phyloP scores from a whole-genome alignment of 2,113 vertebrate genomes.

The Setophaga petechia region DNA sequence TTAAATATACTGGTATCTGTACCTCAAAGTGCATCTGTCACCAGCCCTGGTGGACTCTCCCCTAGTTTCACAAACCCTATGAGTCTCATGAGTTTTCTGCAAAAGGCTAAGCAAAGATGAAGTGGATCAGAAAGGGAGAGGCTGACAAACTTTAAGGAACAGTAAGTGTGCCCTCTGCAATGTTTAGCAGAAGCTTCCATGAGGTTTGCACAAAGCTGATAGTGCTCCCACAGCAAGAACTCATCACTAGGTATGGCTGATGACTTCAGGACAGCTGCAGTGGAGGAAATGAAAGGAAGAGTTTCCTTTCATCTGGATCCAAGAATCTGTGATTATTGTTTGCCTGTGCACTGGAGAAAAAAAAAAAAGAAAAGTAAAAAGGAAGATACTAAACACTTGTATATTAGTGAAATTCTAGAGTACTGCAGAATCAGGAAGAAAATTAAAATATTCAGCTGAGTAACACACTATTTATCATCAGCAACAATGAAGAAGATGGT shows the following conservation, averaged over 20 bases:
- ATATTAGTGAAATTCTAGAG: background rate
- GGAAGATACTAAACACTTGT: background rate
- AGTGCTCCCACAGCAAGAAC: background rate
- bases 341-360: background rate
- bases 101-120: background rate
- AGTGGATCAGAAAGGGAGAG: background rate
- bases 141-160: background rate
- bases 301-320: background rate
- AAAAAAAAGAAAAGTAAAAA: background rate
- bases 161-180: background rate
- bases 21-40: background rate
- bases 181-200: background rate
- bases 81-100: background rate
- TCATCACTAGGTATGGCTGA: background rate
- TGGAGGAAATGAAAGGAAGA: background rate
- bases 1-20: background rate
- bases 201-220: background rate
- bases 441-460: background rate
- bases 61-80: background rate
- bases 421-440: background rate
- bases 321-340: background rate
- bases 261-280: slow-evolving; percentile 1
- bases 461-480: background rate
- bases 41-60: background rate
- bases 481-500: background rate